Base-by-base conservation (phyloP, 2,888 invertebrate species). In the Lithosia quadra region DNA sequence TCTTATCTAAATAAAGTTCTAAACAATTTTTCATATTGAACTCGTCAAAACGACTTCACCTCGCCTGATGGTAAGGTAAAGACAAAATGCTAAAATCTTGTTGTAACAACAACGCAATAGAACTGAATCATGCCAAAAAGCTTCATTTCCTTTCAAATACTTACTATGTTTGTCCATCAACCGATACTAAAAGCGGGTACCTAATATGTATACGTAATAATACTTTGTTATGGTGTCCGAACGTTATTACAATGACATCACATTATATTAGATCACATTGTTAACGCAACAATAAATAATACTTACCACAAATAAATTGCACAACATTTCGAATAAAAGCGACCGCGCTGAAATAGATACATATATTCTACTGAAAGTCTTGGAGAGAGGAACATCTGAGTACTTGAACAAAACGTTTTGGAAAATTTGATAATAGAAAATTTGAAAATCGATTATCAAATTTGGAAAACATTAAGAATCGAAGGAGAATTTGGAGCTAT, bases 281-380 rank as follows among this genome's bases (percentile, higher is more conserved):
- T 22, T 36, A 21, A 33, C 13, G 10, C 24, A 24, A 22, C 56
- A 33, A 21, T 39, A 34, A 55, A 34, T 53, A 55, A 24, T 13
- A 63, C n/a, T 39, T 39, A 67, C 56, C 36, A 24, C 2, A 67
- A 67, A 49, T 34, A 66, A 61, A 55, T 67, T 61, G 36, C 66
- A 28, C 66, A 67, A 67, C 22, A 56, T 67, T 67, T 28, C 21
- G 13, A 10, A 67, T 61, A 61, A 61, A 56, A 61, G 8, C 24
- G 1, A 56, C 9, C 28, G 5, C 18, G 2, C 15, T 28, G 1
- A 55, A 61, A n/a, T 9, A 15, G 21, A 15, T 15, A 22, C 10
- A 0, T 55, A 56, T 33, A 61, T 36, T 67, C 24, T 39, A 21
- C 3, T 56, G 61, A 39, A 67, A 67, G 39, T 18, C 36, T 22